A percentile compares a stretch with the other conserved stretches of the same genome.
Evolutionary conservation across 2,888 invertebrate genomes (phyloP).

Genomic region (Ormyrus pomaceus): DNA sequence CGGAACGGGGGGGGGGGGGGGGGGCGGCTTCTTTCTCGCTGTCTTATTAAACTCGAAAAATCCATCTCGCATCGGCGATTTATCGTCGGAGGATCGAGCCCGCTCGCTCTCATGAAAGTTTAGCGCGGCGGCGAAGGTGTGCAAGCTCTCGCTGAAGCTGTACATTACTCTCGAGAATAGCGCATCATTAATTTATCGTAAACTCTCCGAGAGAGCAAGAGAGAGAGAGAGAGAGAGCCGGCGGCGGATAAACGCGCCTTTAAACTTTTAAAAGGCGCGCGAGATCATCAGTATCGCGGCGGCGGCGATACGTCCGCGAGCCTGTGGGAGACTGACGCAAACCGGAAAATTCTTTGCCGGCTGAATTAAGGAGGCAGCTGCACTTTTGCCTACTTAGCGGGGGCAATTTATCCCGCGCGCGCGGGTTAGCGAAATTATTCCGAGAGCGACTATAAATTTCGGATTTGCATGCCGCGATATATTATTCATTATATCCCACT

Average conservation of each 20-base stretch:
- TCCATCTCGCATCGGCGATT: conserved; percentile 48
- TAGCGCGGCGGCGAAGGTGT: conserved; percentile 12
- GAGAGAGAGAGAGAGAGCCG: too few relatives aligned
- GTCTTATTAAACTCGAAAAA: conserved; percentile 53
- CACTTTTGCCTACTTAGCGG: too few relatives aligned
- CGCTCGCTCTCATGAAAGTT: conserved; percentile 41
- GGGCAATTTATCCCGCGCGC: too few relatives aligned
- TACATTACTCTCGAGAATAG: conserved; percentile 52
- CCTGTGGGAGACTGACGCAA: background rate
- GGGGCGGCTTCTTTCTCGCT: background rate
- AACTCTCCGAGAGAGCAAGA: conserved; percentile 13
- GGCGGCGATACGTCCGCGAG: too few relatives aligned
- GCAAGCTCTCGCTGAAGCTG: conserved; percentile 44
- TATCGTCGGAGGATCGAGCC: conserved; percentile 27
- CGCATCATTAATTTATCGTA: conserved; percentile 53
- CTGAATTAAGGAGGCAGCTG: too few relatives aligned
- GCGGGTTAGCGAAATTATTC: too few relatives aligned
- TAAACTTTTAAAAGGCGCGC: conserved; percentile 20
- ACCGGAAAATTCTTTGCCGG: background rate
- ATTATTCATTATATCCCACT: too few relatives aligned
- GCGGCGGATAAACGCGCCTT: conserved; percentile 19
- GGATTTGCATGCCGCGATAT: too few relatives aligned
- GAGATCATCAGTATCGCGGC: conserved; percentile 6
- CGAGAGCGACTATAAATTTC: too few relatives aligned
- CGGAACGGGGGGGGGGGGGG: background rate